phyloP scores from a whole-genome alignment of 1,140 invertebrate genomes.

The Dendroctonus ponderosae region DNA sequence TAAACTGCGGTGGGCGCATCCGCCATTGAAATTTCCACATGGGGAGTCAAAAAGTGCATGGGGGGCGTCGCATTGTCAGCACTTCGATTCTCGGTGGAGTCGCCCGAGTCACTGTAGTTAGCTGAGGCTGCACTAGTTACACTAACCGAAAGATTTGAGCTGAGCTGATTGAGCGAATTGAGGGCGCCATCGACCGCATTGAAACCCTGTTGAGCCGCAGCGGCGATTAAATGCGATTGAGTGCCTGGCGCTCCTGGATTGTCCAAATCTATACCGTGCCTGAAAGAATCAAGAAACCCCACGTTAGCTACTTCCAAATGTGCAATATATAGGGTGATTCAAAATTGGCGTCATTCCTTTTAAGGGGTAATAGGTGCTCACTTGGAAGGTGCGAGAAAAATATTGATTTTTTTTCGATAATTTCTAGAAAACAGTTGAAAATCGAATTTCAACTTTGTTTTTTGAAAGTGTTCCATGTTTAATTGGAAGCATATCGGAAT shows the following conservation, averaged over 20 bases:
- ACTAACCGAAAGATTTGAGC: conserved; percentile 49
- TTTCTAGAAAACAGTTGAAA: no score
- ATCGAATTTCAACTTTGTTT: no score
- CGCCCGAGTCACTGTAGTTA: conserved; percentile 74
- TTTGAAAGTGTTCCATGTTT: no score
- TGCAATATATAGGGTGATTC: no score
- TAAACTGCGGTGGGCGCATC: conserved; percentile 56
- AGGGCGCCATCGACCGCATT: conserved; percentile 56
- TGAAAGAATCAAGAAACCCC: background rate
- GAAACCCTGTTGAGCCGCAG: conserved; percentile 59
- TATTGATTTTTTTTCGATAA: no score
- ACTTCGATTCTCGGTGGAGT: conserved; percentile 72
- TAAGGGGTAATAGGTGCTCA: no score
- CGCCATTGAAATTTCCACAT: conserved; percentile 85
- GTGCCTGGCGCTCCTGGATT: conserved; percentile 78
- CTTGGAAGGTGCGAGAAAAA: no score
- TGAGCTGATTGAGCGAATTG: conserved; percentile 55
- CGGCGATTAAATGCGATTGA: conserved; percentile 62
- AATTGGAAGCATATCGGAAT: no score
- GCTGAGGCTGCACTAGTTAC: conserved; percentile 54
- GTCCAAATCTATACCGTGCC: conserved; percentile 84
- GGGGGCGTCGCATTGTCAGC: conserved; percentile 80
- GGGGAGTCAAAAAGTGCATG: conserved; percentile 85
- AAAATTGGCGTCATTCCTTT: no score
- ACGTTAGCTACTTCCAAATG: no score